Conservation (phyloP, 2,888 invertebrate genomes). For the Noctua comes region DNA sequence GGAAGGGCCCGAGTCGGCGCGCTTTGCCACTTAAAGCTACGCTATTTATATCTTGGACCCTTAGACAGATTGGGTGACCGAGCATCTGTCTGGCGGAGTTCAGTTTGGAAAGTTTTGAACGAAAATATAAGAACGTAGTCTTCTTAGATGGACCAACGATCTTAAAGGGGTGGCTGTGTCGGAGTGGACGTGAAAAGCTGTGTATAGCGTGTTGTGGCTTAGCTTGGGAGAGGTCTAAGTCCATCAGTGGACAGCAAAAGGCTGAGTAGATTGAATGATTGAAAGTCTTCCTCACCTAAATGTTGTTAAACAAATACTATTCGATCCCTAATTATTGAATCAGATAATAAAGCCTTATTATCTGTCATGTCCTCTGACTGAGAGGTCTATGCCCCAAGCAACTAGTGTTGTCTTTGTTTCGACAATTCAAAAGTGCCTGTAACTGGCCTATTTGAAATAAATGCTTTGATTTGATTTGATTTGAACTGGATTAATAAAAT, state of each 20-base stretch:
- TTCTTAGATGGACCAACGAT: not conserved
- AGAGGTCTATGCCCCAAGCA: not conserved
- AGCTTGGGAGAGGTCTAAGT: not conserved
- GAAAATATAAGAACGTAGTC: conserved; percentile 26
- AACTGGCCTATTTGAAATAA: too few relatives aligned
- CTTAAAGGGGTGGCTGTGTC: not conserved
- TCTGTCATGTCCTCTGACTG: not conserved
- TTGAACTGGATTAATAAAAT: too few relatives aligned
- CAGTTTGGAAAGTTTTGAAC: conserved; percentile 52
- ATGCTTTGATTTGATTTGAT: too few relatives aligned
- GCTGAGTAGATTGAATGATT: not conserved
- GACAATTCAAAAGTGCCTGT: too few relatives aligned
- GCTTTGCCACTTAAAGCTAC: conserved; percentile 87
- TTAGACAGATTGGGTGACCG: conserved; percentile 78
- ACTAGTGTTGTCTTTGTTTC: too few relatives aligned
- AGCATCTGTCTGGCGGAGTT: conserved; percentile 79
- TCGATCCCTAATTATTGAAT: not conserved
- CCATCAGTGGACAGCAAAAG: not conserved
- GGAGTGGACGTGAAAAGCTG: not conserved
- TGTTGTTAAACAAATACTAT: not conserved
- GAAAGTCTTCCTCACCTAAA: not conserved
- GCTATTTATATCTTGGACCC: conserved; percentile 87
- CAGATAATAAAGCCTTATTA: not conserved
- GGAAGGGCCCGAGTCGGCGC: conserved; percentile 85
- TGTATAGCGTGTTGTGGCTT: not conserved